Evolutionary conservation across 2,888 invertebrate genomes (phyloP), one percentile per base, ranked within the genome.

Genomic region (Micoletzkya japonica): DNA sequence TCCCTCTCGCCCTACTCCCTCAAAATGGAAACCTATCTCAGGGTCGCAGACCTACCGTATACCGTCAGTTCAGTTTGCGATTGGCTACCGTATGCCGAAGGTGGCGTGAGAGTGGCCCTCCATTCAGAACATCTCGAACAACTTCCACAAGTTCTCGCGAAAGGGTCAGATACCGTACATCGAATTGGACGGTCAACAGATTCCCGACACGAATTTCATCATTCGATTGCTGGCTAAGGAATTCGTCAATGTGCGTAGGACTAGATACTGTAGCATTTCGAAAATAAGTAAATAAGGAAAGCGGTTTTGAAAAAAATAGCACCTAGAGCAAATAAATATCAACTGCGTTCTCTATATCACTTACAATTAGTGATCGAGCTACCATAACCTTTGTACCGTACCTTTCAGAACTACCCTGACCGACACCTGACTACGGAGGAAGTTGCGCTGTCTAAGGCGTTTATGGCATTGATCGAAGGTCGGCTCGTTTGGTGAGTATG

Each of bases 21-120:
- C 87, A 95, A 95, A 90, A 92, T 94, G 84, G 95, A 95, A 89
- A 94, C 94, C 85, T 95, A 93, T 93, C 90, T 95, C 80, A 90
- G 95, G 86, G 90, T 95, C 84, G 91, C 92, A 85, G 93, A 92
- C 86, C 90, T 94, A 87, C 93, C 93, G 89, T 95, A 94, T 88
- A 93, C 94, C 92, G 95, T 94, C 59, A 66, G 72, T 4, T 2
- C 20, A 6, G 26, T 20, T 54, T 54, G 14, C 7, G 7, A 14
- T 20, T 54, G 17, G 24, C 17, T 10, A 0, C 24, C 6, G 36
- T 36, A 36, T 32, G 34, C 17, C 2, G 20, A 30, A 26, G 20
- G 0, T 3, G 1, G 17, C 1, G 28, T 30, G 2, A 20, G 52
- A 14, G 10, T n/a, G n/a, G 17, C 52, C 7, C 10, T 14, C 14